Evolutionary conservation across 2,797 vertebrate species (phyloP).

Genomic region (Coregonus ussuriensis): DNA sequence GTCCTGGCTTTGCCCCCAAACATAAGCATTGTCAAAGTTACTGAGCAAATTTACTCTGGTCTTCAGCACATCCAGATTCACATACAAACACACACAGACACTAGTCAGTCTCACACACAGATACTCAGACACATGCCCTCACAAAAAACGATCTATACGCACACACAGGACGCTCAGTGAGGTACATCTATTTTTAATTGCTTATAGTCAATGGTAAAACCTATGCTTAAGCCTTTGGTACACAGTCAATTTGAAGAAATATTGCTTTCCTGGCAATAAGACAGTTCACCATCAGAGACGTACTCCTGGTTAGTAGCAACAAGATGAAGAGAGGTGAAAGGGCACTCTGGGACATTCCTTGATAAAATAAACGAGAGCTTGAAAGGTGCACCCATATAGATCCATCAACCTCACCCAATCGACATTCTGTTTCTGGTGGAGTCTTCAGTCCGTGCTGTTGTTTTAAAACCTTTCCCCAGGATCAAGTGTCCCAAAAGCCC

Average conservation of each 20-base stretch:
- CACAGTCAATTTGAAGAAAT: slow-evolving; percentile 37
- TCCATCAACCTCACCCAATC: slow-evolving; percentile 41
- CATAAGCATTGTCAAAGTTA: slow-evolving; percentile 73
- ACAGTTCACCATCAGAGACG: slow-evolving; percentile 73
- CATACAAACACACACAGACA: slow-evolving; percentile 19
- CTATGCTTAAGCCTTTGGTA: neutral
- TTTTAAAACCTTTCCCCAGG: slow-evolving; percentile 8
- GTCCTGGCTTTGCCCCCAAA: slow-evolving; percentile 76
- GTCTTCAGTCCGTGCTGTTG: slow-evolving; percentile 1
- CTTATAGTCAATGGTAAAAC: neutral
- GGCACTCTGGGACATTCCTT: slow-evolving; percentile 70
- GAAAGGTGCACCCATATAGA: slow-evolving; percentile 42
- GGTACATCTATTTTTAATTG: slow-evolving; percentile 35
- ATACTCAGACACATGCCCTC: slow-evolving; percentile 2
- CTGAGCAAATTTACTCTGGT: slow-evolving; percentile 77
- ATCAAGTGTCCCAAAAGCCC: neutral
- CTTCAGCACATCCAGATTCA: slow-evolving; percentile 22
- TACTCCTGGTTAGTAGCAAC: slow-evolving; percentile 71
- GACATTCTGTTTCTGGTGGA: neutral
- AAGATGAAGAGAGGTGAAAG: slow-evolving; percentile 72
- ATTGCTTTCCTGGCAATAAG: slow-evolving; percentile 51
- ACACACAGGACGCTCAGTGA: slow-evolving; percentile 10
- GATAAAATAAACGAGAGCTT: slow-evolving; percentile 74
- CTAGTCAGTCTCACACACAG: neutral
- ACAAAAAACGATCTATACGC: neutral